These are phyloP conservation scores for Ctenoplectra terminalis DNA, from an alignment of 1,140 invertebrate genomes.

Conservation along the genomic window DNA sequence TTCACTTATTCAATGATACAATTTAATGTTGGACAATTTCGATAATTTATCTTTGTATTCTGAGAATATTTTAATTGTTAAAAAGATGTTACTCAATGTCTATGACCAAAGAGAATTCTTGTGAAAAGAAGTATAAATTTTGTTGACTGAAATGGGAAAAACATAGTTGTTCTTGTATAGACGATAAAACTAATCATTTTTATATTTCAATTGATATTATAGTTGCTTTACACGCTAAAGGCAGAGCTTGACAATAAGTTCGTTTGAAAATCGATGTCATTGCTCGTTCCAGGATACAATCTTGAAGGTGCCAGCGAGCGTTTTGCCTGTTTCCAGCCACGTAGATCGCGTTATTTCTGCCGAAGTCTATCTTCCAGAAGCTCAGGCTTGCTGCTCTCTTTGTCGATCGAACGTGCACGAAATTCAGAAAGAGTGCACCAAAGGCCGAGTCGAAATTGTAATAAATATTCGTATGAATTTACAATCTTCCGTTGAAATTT, in stretches of 20 bases:
- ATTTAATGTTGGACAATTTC: too few relatives aligned
- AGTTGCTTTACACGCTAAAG: not conserved
- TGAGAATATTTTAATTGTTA: too few relatives aligned
- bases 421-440: constrained; percentile 24
- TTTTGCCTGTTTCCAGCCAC: constrained; percentile 38
- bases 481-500: not conserved
- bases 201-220: not conserved
- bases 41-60: too few relatives aligned
- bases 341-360: constrained; percentile 54
- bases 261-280: constrained; percentile 6
- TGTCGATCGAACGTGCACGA: constrained; percentile 47
- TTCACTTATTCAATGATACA: too few relatives aligned
- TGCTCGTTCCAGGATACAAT: not conserved
- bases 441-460: constrained; percentile 6
- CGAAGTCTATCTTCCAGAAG: constrained; percentile 54
- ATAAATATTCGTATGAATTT: constrained; percentile 37
- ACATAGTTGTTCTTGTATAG: too few relatives aligned
- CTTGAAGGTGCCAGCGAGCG: not conserved
- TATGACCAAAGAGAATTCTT: not conserved
- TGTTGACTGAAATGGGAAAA: not conserved
- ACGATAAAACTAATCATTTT: too few relatives aligned
- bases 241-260: constrained; percentile 9
- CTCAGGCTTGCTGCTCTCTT: constrained; percentile 41
- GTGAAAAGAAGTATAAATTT: not conserved
- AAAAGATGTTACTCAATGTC: not conserved